A percentile compares a stretch with the other conserved stretches of the same genome.
These are phyloP conservation scores for Pipistrellus pipistrellus DNA, from an alignment of 2,797 vertebrate species.

Conservation along the genomic window DNA sequence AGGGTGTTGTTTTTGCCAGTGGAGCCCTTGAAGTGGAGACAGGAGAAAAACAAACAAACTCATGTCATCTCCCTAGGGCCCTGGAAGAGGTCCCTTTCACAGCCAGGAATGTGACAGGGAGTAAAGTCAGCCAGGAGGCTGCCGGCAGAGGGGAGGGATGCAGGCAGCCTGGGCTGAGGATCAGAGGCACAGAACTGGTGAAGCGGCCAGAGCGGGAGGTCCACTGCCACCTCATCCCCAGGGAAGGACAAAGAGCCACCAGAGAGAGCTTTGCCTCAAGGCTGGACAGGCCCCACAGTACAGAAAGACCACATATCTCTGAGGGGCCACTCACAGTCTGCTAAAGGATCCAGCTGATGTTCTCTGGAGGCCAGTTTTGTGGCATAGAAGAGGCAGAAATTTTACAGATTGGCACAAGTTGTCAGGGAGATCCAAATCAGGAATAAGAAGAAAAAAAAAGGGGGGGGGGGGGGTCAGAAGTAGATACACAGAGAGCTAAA, in stretches of 20 bases:
- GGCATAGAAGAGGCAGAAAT: neutral
- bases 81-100: slow-evolving; percentile 83
- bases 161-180: neutral
- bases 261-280: neutral
- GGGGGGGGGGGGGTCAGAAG: neutral
- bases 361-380: slow-evolving; percentile 20
- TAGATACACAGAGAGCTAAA: neutral
- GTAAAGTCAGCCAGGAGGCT: slow-evolving; percentile 81
- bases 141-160: slow-evolving; percentile 53
- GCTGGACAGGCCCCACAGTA: neutral
- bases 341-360: neutral
- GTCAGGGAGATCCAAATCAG: neutral
- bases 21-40: slow-evolving; percentile 84
- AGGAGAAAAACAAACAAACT: slow-evolving; percentile 85
- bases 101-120: slow-evolving; percentile 84
- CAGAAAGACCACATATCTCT: neutral
- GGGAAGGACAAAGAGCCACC: neutral
- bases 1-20: slow-evolving; percentile 84
- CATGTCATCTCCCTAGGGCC: slow-evolving; percentile 82
- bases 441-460: neutral
- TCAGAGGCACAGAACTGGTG: neutral
- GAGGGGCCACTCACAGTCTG: neutral
- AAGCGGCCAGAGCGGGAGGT: neutral
- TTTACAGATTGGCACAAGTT: neutral
- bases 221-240: neutral